A percentile compares a stretch with the other conserved stretches of the same genome.
phyloP scores from a whole-genome alignment of 2,888 invertebrate species.

The Tetragonula carbonaria region DNA sequence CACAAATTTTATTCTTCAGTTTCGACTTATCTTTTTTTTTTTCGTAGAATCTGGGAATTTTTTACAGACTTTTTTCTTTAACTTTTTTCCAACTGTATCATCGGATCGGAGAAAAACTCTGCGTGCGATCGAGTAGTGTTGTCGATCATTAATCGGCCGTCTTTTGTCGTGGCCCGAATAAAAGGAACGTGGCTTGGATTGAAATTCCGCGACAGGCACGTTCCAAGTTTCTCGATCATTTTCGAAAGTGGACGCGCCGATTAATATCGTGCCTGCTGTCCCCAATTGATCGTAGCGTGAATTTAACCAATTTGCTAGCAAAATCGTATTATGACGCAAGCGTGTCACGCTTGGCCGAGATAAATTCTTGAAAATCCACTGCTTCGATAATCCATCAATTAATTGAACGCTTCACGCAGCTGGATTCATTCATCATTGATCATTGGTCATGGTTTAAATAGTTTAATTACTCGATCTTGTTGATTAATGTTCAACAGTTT shows the following conservation, averaged over 20 bases:
- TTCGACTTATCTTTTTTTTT: no score
- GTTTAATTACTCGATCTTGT: conserved; percentile 5
- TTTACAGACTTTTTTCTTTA: no score
- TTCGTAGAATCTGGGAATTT: no score
- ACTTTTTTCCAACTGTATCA: no score
- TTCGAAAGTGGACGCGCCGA: conserved; percentile 56
- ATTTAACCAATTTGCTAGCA: conserved; percentile 24
- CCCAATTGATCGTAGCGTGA: conserved; percentile 11
- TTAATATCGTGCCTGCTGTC: conserved; percentile 36
- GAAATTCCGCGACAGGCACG: conserved; percentile 48
- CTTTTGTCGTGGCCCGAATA: conserved; percentile 31
- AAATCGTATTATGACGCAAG: conserved; percentile 20
- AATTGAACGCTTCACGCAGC: background rate
- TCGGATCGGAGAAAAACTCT: no score
- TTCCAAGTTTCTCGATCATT: conserved; percentile 54
- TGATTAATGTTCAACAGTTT: conserved; percentile 7
- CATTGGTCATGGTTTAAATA: background rate
- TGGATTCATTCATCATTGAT: background rate
- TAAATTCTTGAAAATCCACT: conserved; percentile 21
- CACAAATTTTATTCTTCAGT: no score
- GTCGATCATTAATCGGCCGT: conserved; percentile 30
- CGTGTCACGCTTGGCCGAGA: conserved; percentile 27
- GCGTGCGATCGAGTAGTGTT: conserved; percentile 22
- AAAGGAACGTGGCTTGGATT: conserved; percentile 38
- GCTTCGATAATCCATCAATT: background rate